These are phyloP conservation scores for Protula sp. DNA, from an alignment of 2,888 invertebrate species.

Conservation along the genomic window DNA sequence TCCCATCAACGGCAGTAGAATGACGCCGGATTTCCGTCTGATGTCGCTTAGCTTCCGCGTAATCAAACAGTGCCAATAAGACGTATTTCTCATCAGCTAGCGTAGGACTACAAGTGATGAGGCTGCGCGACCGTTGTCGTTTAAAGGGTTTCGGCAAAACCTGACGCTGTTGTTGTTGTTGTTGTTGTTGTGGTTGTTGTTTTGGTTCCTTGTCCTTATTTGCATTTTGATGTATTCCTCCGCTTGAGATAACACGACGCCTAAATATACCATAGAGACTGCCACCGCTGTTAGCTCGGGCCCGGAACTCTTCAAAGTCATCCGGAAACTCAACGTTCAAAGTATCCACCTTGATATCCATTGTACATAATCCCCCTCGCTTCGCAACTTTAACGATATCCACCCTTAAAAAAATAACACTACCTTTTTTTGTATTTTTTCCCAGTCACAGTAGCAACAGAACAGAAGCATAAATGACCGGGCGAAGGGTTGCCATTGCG, in stretches of 20 bases:
- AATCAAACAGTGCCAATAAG: slow-evolving; percentile 20
- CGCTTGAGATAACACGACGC: slow-evolving; percentile 13
- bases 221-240: background rate
- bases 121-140: slow-evolving; percentile 19
- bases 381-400: too few species aligned
- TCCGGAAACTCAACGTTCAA: slow-evolving; percentile 10
- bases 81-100: slow-evolving; percentile 18
- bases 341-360: too few species aligned
- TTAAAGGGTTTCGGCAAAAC: background rate
- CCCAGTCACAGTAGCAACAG: too few species aligned
- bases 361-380: too few species aligned
- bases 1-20: slow-evolving; percentile 7
- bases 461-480: too few species aligned
- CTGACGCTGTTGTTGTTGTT: too few species aligned
- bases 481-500: too few species aligned
- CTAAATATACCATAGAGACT: slow-evolving; percentile 20
- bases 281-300: slow-evolving; percentile 21
- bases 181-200: too few species aligned
- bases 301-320: slow-evolving; percentile 20
- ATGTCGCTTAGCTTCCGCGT: slow-evolving; percentile 11
- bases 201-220: background rate
- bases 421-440: too few species aligned
- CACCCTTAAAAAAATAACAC: too few species aligned
- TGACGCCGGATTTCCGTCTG: slow-evolving; percentile 3
- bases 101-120: slow-evolving; percentile 14